These are phyloP conservation scores for Ceratosolen solmsi DNA, from an alignment of 1,140 invertebrate genomes.

Conservation along the genomic window DNA sequence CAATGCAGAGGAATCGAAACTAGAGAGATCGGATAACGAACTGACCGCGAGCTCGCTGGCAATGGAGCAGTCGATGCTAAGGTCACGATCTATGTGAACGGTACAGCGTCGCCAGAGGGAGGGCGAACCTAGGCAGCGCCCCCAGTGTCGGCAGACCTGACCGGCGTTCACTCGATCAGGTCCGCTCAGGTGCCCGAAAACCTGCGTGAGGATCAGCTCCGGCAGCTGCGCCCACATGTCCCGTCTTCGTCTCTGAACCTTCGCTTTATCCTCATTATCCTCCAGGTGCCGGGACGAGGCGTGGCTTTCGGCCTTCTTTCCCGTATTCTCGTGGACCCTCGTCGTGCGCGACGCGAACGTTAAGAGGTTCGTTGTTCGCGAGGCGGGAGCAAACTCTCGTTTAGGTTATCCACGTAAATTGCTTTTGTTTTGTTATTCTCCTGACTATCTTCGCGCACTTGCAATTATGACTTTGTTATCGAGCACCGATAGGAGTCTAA, in stretches of 20 bases:
- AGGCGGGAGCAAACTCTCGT: neutral
- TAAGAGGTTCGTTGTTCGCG: neutral
- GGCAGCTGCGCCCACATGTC: conserved; percentile 71
- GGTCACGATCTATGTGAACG: conserved; percentile 67
- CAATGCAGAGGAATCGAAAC: no score
- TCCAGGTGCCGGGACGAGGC: neutral
- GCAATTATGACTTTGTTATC: neutral
- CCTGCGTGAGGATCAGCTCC: conserved; percentile 71
- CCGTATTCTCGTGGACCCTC: neutral
- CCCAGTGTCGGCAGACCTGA: conserved; percentile 67
- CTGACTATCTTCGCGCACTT: neutral
- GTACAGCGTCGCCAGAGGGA: conserved; percentile 69
- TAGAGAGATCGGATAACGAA: neutral
- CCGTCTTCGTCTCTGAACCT: neutral
- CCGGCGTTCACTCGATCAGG: conserved; percentile 62
- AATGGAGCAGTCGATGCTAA: conserved; percentile 61
- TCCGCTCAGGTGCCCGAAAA: conserved; percentile 66
- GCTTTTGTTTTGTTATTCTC: neutral
- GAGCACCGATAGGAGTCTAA: no score
- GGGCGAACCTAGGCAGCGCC: conserved; percentile 64
- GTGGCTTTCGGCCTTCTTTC: conserved; percentile 7
- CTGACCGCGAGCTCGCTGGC: conserved; percentile 63
- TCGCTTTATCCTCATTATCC: conserved; percentile 36
- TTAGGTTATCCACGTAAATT: neutral
- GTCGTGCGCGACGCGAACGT: neutral